phyloP scores from a whole-genome alignment of 1,140 invertebrate species.

The Antheraea pernyi region DNA sequence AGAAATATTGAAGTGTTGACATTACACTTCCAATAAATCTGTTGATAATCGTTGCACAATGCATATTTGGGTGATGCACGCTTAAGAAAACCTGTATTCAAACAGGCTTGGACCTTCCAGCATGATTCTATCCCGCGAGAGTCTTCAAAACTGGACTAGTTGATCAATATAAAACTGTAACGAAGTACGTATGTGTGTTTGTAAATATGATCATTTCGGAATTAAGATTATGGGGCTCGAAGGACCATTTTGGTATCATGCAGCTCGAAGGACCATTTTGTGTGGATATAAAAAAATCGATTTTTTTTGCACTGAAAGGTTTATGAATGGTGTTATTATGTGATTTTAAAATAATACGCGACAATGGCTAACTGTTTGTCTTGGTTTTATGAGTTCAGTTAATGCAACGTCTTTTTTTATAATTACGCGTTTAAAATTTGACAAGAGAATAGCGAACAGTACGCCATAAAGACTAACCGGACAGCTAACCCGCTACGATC shows the following conservation, averaged over 20 bases:
- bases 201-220: not conserved
- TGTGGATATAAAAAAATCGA: not conserved
- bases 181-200: not conserved
- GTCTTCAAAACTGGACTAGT: constrained; percentile 45
- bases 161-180: not conserved
- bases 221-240: not conserved
- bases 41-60: not conserved
- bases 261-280: not conserved
- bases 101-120: constrained; percentile 42
- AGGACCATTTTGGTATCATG: too few relatives aligned
- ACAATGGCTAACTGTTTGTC: constrained; percentile 30
- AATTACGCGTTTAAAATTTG: not conserved
- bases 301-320: not conserved
- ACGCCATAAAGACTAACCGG: constrained; percentile 45
- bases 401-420: too few relatives aligned
- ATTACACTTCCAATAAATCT: not conserved
- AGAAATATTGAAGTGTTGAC: too few relatives aligned
- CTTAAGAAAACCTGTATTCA: constrained; percentile 44
- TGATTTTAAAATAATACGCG: not conserved
- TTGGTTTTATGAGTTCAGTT: too few relatives aligned
- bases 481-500: constrained; percentile 56
- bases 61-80: constrained; percentile 56
- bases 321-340: not conserved
- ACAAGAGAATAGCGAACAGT: constrained; percentile 27
- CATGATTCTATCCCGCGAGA: constrained; percentile 47